Percentiles rank a stretch among this genome's conserved stretches.
phyloP scores from a whole-genome alignment of 2,113 vertebrate species.

The Octodon degus region DNA sequence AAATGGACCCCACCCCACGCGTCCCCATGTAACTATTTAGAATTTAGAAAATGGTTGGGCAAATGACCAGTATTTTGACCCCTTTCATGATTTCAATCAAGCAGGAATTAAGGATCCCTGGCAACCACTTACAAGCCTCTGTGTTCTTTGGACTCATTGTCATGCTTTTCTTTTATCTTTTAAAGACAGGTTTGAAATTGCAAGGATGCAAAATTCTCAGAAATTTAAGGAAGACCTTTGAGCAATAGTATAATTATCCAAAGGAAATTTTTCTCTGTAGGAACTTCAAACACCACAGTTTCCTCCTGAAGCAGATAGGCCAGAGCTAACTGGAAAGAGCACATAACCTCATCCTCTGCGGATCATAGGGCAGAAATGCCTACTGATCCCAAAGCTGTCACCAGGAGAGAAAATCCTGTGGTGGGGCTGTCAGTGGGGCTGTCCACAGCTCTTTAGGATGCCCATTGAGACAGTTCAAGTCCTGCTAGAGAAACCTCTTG shows the following conservation, averaged over 20 bases:
- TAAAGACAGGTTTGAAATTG: conserved; percentile 22
- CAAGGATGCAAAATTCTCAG: conserved; percentile 14
- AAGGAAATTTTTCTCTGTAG: neutral
- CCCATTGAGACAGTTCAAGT: neutral
- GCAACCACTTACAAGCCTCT: neutral
- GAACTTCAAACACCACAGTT: neutral
- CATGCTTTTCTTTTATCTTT: conserved; percentile 2
- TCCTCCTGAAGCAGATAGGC: neutral
- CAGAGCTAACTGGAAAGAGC: neutral
- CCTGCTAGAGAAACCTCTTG: neutral
- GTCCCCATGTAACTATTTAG: neutral
- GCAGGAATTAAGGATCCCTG: neutral
- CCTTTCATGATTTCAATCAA: conserved; percentile 41
- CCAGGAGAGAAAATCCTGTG: neutral
- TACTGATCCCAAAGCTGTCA: neutral
- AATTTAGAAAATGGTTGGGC: neutral
- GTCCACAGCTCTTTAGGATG: neutral
- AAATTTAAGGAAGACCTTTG: neutral
- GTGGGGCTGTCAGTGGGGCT: neutral
- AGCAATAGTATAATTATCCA: neutral
- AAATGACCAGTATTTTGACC: neutral
- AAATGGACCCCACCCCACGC: accelerated
- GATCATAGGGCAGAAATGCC: neutral
- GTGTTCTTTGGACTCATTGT: neutral
- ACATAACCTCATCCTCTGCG: neutral